These are phyloP conservation scores for Drosophila pseudoobscura DNA, from an alignment of 1,140 invertebrate species.

Conservation along the genomic window DNA sequence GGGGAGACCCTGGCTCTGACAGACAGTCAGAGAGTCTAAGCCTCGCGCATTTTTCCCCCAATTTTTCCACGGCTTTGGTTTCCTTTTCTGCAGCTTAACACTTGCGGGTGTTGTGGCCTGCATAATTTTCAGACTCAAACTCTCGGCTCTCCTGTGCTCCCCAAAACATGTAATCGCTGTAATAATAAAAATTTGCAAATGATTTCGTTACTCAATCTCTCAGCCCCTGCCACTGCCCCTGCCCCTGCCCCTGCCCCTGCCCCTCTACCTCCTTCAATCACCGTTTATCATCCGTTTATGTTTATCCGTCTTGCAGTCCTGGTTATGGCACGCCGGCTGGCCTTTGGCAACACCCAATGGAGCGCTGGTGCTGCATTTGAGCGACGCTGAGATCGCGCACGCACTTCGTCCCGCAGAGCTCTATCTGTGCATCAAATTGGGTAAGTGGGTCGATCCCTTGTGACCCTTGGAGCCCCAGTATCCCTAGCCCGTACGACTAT, in stretches of 20 bases:
- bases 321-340: conserved; percentile 82
- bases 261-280: conserved; percentile 29
- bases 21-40: conserved; percentile 24
- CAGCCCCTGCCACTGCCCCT: no score
- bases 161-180: conserved; percentile 73
- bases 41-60: conserved; percentile 15
- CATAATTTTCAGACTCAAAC: conserved; percentile 54
- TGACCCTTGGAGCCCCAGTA: background rate
- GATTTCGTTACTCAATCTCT: conserved; percentile 77
- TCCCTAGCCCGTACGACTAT: no score
- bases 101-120: conserved; percentile 79
- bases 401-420: conserved; percentile 73
- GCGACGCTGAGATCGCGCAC: conserved; percentile 73
- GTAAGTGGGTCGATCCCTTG: conserved; percentile 66
- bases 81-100: conserved; percentile 73
- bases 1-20: no score
- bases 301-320: conserved; percentile 62
- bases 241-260: no score
- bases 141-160: background rate
- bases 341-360: conserved; percentile 78
- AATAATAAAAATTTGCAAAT: conserved; percentile 81
- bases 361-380: conserved; percentile 79
- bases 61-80: conserved; percentile 37
- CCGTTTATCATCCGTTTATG: conserved; percentile 33
- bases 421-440: conserved; percentile 82